phyloP scores from a whole-genome alignment of 2,797 vertebrate genomes.

The Rhinogobio ventralis region DNA sequence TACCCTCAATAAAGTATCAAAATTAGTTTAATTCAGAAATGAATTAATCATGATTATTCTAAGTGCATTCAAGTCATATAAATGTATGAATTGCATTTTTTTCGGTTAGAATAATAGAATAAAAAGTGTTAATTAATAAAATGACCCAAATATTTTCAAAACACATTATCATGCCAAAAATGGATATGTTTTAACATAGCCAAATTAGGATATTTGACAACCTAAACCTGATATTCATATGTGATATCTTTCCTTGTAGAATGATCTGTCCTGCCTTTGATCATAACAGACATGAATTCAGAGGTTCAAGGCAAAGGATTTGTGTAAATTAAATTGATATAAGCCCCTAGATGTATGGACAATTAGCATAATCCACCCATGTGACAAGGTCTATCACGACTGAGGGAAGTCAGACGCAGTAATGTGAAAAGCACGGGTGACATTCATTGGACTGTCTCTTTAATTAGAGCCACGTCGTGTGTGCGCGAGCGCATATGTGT shows the following conservation, averaged over 20 bases:
- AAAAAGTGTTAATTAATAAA: not conserved
- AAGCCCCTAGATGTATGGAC: constrained; percentile 50
- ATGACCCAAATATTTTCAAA: not conserved
- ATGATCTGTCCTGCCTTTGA: constrained; percentile 46
- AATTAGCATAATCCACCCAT: constrained; percentile 60
- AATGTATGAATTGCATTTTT: not conserved
- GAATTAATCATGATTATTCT: not conserved
- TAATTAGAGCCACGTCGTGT: constrained; percentile 77
- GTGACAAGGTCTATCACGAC: constrained; percentile 37
- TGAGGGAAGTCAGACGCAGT: constrained; percentile 49
- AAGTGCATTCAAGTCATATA: not conserved
- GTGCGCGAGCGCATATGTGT: constrained; percentile 43
- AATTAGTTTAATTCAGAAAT: not conserved
- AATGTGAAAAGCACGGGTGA: constrained; percentile 52
- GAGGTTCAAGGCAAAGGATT: constrained; percentile 41
- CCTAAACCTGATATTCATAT: constrained; percentile 2
- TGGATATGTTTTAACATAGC: not conserved
- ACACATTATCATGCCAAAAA: not conserved
- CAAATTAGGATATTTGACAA: not conserved
- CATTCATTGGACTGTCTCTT: constrained; percentile 63
- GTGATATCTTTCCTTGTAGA: constrained; percentile 3
- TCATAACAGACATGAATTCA: constrained; percentile 40
- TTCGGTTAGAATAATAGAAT: not conserved
- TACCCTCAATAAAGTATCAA: too few species aligned
- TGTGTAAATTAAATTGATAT: constrained; percentile 53